A percentile compares a stretch with the other conserved stretches of the same genome.
Evolutionary conservation across 2,888 invertebrate genomes (phyloP).

Genomic region (Cyclophora albipunctata): DNA sequence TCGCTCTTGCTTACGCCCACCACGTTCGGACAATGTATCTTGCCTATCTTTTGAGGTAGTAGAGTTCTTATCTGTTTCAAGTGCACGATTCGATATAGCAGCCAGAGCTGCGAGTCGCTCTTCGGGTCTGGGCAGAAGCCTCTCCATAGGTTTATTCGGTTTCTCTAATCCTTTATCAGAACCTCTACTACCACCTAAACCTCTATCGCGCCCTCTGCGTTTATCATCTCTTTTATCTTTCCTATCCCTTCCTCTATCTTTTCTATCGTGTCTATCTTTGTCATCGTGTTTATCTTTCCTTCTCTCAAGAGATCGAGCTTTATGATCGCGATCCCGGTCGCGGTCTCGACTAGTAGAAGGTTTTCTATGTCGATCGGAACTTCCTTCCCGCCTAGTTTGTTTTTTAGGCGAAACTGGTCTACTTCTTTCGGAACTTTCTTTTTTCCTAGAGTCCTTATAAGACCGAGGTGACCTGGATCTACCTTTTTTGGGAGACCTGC

Average conservation of each 20-base stretch:
- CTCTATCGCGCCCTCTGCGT: constrained; percentile 65
- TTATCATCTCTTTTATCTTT: constrained; percentile 74
- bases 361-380: constrained; percentile 59
- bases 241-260: constrained; percentile 81
- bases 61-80: constrained; percentile 64
- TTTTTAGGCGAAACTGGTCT: constrained; percentile 70
- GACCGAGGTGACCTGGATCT: constrained; percentile 62
- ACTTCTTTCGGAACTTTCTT: constrained; percentile 67
- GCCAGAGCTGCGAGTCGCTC: constrained; percentile 78
- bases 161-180: constrained; percentile 76
- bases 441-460: constrained; percentile 61
- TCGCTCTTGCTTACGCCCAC: constrained; percentile 63
- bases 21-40: constrained; percentile 64
- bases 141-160: constrained; percentile 77
- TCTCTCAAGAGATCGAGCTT: constrained; percentile 64
- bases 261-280: constrained; percentile 78
- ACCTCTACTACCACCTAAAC: constrained; percentile 60
- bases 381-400: constrained; percentile 54
- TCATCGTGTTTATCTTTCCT: constrained; percentile 73
- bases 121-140: constrained; percentile 77
- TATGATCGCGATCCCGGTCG: constrained; percentile 70
- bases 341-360: constrained; percentile 63
- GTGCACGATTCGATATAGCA: constrained; percentile 64
- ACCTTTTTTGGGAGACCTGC: constrained; percentile 64
- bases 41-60: constrained; percentile 64